Evolutionary conservation across 2,888 invertebrate genomes (phyloP).

Genomic region (Lasiommata megera): DNA sequence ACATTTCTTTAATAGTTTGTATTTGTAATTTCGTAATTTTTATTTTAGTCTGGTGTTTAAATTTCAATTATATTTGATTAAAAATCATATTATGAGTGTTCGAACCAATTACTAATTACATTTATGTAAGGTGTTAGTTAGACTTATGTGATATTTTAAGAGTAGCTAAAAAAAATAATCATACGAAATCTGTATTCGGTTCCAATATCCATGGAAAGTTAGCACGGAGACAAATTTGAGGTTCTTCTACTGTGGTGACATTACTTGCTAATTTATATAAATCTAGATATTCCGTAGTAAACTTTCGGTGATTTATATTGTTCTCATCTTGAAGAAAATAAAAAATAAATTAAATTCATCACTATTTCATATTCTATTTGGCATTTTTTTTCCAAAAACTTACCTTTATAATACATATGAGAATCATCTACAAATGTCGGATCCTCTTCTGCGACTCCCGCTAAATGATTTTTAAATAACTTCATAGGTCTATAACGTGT

Average conservation of each 20-base stretch:
- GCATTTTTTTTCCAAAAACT: not conserved
- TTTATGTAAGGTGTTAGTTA: too few species aligned
- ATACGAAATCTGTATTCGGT: constrained; percentile 69
- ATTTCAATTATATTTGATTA: too few species aligned
- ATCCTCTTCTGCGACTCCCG: constrained; percentile 63
- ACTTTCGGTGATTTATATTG: constrained; percentile 62
- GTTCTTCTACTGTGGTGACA: constrained; percentile 64
- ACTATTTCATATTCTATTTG: not conserved
- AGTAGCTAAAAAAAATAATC: too few species aligned
- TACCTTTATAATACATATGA: constrained; percentile 72
- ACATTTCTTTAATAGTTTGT: too few species aligned
- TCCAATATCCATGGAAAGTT: constrained; percentile 76
- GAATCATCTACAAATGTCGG: constrained; percentile 71
- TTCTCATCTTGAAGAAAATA: constrained; percentile 53
- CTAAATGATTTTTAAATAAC: constrained; percentile 67
- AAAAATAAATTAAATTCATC: not conserved
- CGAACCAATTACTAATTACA: too few species aligned
- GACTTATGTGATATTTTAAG: too few species aligned
- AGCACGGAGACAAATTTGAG: constrained; percentile 61
- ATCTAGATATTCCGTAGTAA: constrained; percentile 61
- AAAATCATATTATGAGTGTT: too few species aligned
- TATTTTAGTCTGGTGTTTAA: too few species aligned
- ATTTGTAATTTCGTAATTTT: too few species aligned
- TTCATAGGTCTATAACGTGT: constrained; percentile 74
- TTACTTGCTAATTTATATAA: constrained; percentile 63